These are phyloP conservation scores for Aleiodes testaceus DNA, from an alignment of 2,888 invertebrate genomes.

Conservation along the genomic window DNA sequence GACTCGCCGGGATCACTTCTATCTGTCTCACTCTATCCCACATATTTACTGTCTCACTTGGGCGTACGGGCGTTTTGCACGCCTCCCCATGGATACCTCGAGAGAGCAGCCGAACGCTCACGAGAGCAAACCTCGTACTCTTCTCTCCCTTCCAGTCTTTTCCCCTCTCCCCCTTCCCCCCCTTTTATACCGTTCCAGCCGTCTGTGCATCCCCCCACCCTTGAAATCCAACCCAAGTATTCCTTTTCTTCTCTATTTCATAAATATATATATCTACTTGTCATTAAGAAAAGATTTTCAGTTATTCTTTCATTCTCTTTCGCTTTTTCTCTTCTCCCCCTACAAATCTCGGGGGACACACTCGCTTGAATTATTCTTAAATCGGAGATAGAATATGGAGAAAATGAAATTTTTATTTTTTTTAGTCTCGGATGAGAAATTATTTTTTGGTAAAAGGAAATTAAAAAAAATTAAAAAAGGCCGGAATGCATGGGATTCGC, in stretches of 20 bases:
- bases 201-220: too few relatives aligned
- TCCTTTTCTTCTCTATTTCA: too few relatives aligned
- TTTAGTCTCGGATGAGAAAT: too few relatives aligned
- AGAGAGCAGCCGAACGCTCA: conserved; percentile 19
- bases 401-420: conserved; percentile 1
- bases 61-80: conserved; percentile 4
- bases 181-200: background rate
- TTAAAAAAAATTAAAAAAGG: too few relatives aligned
- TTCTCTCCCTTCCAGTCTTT: background rate
- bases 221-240: too few relatives aligned
- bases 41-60: conserved; percentile 29
- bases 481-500: too few relatives aligned
- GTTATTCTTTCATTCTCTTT: background rate
- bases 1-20: conserved; percentile 40
- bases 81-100: conserved; percentile 2
- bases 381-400: background rate
- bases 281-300: conserved; percentile 22
- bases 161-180: background rate
- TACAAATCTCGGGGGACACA: background rate
- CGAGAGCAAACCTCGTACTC: conserved; percentile 25
- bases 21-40: conserved; percentile 19
- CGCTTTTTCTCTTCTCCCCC: background rate
- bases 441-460: too few relatives aligned
- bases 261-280: background rate
- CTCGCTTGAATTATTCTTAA: conserved; percentile 5